These are phyloP conservation scores for Augochlora pura DNA, from an alignment of 1,140 invertebrate genomes.

Conservation along the genomic window DNA sequence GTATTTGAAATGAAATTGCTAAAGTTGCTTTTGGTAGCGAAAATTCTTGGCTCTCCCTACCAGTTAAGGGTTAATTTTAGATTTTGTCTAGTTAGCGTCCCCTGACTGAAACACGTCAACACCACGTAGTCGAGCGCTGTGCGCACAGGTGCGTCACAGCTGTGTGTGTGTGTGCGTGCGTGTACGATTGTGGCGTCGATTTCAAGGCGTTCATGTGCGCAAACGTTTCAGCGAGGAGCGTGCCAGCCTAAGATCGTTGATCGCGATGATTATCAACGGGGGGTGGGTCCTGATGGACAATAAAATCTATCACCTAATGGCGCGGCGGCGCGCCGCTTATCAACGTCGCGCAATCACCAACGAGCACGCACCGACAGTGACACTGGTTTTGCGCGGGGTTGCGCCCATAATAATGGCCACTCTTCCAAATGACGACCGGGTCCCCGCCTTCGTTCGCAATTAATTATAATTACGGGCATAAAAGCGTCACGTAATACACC, in stretches of 20 bases:
- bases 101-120: no score
- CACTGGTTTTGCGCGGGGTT: constrained; percentile 35
- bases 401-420: constrained; percentile 54
- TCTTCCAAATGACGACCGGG: constrained; percentile 33
- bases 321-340: constrained; percentile 49
- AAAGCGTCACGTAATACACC: constrained; percentile 47
- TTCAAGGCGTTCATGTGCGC: constrained; percentile 44
- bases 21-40: no score
- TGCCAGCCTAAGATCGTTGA: constrained; percentile 34
- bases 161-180: constrained; percentile 37
- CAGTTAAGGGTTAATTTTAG: no score
- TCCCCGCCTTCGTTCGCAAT: constrained; percentile 31
- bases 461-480: constrained; percentile 56
- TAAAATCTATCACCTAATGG: constrained; percentile 62
- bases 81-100: no score
- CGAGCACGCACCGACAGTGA: constrained; percentile 59
- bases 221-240: constrained; percentile 16
- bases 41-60: no score
- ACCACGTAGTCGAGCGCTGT: no score
- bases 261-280: constrained; percentile 55
- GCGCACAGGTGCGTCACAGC: neutral
- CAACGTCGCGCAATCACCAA: constrained; percentile 51
- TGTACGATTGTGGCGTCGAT: constrained; percentile 25
- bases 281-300: constrained; percentile 40
- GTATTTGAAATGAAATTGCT: no score